Conservation (phyloP, 2,113 vertebrate genomes). For the Gymnorhina tibicen region DNA sequence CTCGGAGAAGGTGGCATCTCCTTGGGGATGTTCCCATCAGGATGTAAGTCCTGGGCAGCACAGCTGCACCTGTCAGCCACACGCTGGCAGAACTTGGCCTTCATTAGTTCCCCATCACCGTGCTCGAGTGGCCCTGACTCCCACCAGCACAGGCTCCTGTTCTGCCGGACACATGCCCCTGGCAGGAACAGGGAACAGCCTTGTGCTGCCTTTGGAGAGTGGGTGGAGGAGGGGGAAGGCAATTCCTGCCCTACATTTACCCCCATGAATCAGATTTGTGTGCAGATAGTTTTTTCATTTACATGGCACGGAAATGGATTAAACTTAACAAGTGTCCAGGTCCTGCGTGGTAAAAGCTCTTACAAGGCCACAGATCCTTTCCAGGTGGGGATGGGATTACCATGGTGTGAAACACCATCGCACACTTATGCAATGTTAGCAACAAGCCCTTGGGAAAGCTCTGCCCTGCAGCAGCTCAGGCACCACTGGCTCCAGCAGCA, state of each 20-base stretch:
- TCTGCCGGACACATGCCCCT: not conserved
- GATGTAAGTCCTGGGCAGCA: not conserved
- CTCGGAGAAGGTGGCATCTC: not conserved
- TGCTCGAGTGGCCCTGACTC: not conserved
- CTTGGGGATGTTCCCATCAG: not conserved
- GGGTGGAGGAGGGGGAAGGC: not conserved
- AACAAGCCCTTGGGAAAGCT: not conserved
- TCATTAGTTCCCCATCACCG: not conserved
- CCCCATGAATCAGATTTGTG: not conserved
- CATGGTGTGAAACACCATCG: not conserved
- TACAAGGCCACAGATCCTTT: not conserved
- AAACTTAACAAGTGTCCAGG: not conserved
- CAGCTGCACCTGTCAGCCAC: accelerated
- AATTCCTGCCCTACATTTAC: not conserved
- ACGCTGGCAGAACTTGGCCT: accelerated
- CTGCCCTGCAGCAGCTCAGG: not conserved
- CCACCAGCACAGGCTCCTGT: accelerated
- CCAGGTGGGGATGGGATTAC: not conserved
- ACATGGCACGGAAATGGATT: accelerated
- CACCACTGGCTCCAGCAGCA: not conserved
- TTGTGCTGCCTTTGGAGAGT: not conserved
- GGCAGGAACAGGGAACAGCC: not conserved
- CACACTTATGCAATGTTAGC: accelerated
- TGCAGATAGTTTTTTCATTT: not conserved
- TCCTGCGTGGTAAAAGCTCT: not conserved